Base-by-base conservation (phyloP, 2,113 vertebrate genomes). In the Tenebrosternarchus preto region DNA sequence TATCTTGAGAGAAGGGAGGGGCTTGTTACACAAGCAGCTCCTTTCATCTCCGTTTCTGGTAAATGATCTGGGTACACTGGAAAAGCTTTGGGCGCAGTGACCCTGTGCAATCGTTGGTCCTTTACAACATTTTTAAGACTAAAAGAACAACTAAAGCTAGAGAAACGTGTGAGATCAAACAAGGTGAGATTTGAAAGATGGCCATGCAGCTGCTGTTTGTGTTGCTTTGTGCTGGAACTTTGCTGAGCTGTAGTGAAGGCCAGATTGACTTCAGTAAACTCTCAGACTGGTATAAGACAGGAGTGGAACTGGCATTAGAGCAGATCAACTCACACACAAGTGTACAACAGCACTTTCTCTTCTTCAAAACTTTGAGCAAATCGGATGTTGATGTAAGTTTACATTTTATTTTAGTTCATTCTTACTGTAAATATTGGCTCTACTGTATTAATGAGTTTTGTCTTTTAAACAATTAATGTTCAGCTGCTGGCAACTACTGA, bases 281-380 rank as follows among this genome's bases (percentile, higher is more conserved):
- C 3, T 19, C 90, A 0, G 86, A 88, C 0, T 7, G 20, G 16
- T 88, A 85, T 83, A 92, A 15, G 78, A 88, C 85, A 63, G 92
- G 92, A 72, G 91, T 91, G 20, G 86, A 92, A 33, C 56, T 94
- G 77, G 86, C 90, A 1, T 50, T 92, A 78, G 56, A 87, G 46
- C 89, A 89, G 50, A 33, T 94, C 9, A 66, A 82, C 80, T 81
- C 88, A 2, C 88, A 87, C 1, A 0, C 60, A 1, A 63, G 70
- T 12, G 83, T 91, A 59, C 87, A 85, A 74, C 87, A 88, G 20
- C 87, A 90, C 71, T 92, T 93, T 78, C 78, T 88, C 53, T 92
- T 88, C 84, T 83, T 92, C 78, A 91, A 36, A 73, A 92, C 79
- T 57, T 0, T 92, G 24, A 0, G 0, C 0, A 71, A 84, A 64